These are phyloP conservation scores for Aix galericulata DNA, from an alignment of 2,113 vertebrate species.

Conservation along the genomic window DNA sequence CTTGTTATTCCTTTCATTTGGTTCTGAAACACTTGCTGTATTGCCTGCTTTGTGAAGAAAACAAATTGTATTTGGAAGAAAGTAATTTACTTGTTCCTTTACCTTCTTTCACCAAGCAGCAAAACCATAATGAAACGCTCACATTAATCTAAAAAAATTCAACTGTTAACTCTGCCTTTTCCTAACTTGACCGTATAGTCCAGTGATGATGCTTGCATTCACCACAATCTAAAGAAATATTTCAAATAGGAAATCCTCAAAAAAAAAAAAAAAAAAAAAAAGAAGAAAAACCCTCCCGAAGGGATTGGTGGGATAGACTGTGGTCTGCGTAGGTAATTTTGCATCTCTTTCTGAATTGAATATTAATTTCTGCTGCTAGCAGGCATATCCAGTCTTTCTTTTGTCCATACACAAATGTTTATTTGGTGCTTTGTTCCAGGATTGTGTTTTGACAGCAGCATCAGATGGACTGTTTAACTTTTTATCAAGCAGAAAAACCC, in stretches of 20 bases:
- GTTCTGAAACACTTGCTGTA: neutral
- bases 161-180: neutral
- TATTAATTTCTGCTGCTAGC: neutral
- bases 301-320: neutral
- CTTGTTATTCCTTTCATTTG: neutral
- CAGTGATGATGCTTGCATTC: neutral
- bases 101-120: neutral
- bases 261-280: neutral
- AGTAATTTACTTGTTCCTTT: constrained; percentile 21
- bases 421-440: neutral
- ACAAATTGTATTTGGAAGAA: neutral
- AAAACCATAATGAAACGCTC: constrained; percentile 53
- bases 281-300: neutral
- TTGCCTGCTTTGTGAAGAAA: neutral
- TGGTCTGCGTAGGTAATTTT: neutral
- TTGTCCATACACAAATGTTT: neutral
- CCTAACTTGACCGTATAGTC: neutral
- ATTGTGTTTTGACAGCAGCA: neutral
- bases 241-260: neutral
- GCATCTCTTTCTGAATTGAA: neutral
- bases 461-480: constrained; percentile 39
- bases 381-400: neutral
- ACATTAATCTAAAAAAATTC: constrained; percentile 20
- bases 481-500: neutral
- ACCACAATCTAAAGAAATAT: neutral